Percentiles rank a stretch among this genome's conserved stretches.
phyloP scores from a whole-genome alignment of 2,797 vertebrate genomes.

The Neosilurus hyrtlii region DNA sequence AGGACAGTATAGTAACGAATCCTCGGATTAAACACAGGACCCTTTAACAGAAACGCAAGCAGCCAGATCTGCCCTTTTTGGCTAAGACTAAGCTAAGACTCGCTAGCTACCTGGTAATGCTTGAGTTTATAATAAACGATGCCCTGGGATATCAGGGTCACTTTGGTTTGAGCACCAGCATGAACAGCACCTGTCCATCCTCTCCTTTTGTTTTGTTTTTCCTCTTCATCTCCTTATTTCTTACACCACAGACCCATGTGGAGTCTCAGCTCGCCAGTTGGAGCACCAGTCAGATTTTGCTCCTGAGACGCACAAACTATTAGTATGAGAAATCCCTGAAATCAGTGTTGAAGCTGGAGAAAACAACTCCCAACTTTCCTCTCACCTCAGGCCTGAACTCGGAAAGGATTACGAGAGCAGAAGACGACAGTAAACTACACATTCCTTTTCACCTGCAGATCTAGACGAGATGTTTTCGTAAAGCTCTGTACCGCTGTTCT shows the following conservation, averaged over 20 bases:
- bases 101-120: conserved; percentile 57
- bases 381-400: conserved; percentile 70
- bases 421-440: conserved; percentile 39
- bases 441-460: conserved; percentile 49
- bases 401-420: conserved; percentile 62
- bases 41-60: conserved; percentile 38
- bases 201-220: conserved; percentile 17
- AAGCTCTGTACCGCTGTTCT: conserved; percentile 60
- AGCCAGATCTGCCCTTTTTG: conserved; percentile 51
- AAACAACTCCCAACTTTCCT: conserved; percentile 26
- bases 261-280: conserved; percentile 63
- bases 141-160: conserved; percentile 52
- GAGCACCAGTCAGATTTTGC: conserved; percentile 61
- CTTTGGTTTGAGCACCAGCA: conserved; percentile 76
- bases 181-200: conserved; percentile 66
- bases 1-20: conserved; percentile 45
- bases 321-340: conserved; percentile 9
- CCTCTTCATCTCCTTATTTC: conserved; percentile 9
- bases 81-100: conserved; percentile 16
- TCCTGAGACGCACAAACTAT: conserved; percentile 42
- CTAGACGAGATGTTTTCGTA: conserved; percentile 54
- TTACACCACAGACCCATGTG: conserved; percentile 39
- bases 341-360: conserved; percentile 48
- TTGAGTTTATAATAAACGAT: conserved; percentile 63
- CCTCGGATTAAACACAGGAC: background rate